Evolutionary conservation across 2,888 invertebrate species (phyloP), one percentile per base, ranked within the genome.

Genomic region (Bibio marci): DNA sequence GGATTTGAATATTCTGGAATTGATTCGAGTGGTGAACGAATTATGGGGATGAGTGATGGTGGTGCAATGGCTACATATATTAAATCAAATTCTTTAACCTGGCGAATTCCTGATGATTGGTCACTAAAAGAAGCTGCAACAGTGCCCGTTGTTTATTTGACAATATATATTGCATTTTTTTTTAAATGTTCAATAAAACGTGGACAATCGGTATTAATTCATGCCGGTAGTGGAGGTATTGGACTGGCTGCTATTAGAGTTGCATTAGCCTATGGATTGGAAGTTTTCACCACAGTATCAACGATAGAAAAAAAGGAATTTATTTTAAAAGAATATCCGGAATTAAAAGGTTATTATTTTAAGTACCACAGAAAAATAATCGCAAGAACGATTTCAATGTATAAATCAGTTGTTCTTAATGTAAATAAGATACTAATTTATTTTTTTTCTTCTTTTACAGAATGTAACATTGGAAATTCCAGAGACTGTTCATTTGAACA

Each of bases 401-500:
- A n/a, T n/a, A n/a, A n/a, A n/a, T n/a, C n/a, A n/a, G n/a, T n/a
- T n/a, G n/a, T n/a, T n/a, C n/a, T n/a, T n/a, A n/a, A n/a, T n/a
- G n/a, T n/a, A n/a, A n/a, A n/a, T n/a, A n/a, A n/a, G n/a, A n/a
- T n/a, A n/a, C n/a, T n/a, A n/a, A n/a, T n/a, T n/a, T n/a, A n/a
- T n/a, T n/a, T n/a, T n/a, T n/a, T n/a, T n/a, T n/a, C n/a, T n/a
- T n/a, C n/a, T n/a, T n/a, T n/a, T n/a, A n/a, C 28, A 41, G 40
- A 37, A 26, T 14, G 13, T 7, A 32, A 86, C 53, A 87, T 95
- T 52, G 83, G 86, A 15, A 86, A 90, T 58, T 87, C 92, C 8
- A 73, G 87, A 49, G 80, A 90, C 54, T 69, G 76, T 0, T 75
- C 79, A 1, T 97, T 97, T 57, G 92, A 94, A 57, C 71, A 76